These are phyloP conservation scores for Diploscapter pachys DNA, from an alignment of 1,140 invertebrate species.

Conservation along the genomic window DNA sequence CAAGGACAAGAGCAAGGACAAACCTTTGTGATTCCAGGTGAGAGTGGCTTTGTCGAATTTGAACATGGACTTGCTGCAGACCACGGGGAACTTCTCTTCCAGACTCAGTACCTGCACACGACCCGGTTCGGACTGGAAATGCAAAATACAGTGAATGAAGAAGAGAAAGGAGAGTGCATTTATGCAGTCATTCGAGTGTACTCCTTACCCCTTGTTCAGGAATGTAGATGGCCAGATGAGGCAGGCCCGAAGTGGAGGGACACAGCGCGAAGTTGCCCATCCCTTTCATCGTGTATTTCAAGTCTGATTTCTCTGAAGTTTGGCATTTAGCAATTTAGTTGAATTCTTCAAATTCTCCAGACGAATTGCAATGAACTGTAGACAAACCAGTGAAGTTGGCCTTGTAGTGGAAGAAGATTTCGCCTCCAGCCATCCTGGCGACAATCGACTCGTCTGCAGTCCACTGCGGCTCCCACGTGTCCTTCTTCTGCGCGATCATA, in stretches of 20 bases:
- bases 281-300: constrained; percentile 44
- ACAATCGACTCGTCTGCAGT: constrained; percentile 47
- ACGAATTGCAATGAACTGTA: constrained; percentile 1
- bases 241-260: constrained; percentile 41
- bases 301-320: constrained; percentile 45
- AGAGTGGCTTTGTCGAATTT: constrained; percentile 49
- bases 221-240: constrained; percentile 40
- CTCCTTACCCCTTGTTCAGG: too few relatives aligned
- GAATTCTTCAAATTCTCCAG: background rate
- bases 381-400: constrained; percentile 41
- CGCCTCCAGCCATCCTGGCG: constrained; percentile 44
- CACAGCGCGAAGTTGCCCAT: constrained; percentile 42
- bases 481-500: constrained; percentile 45
- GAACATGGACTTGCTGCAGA: constrained; percentile 47
- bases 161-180: background rate
- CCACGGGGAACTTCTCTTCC: constrained; percentile 32
- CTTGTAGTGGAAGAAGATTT: constrained; percentile 47
- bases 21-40: constrained; percentile 54
- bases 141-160: background rate
- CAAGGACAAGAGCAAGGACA: too few relatives aligned
- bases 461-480: constrained; percentile 47
- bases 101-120: constrained; percentile 43
- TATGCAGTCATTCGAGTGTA: constrained; percentile 34
- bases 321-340: background rate
- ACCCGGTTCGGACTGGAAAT: constrained; percentile 40